Evolutionary conservation across 2,797 vertebrate species (phyloP), one percentile per base, ranked within the genome.

Genomic region (Eospalax fontanierii): DNA sequence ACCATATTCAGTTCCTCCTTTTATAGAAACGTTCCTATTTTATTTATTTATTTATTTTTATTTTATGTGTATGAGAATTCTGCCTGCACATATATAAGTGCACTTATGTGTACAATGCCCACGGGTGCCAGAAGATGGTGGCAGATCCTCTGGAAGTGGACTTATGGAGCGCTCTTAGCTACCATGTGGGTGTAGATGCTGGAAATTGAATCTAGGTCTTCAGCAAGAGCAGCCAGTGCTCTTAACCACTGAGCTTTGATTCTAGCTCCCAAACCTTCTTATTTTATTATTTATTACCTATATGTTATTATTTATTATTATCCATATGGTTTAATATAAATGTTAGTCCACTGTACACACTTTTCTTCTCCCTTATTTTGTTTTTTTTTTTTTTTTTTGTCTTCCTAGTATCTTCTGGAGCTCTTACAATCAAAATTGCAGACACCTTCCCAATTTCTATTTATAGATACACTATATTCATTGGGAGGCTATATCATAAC

Each of bases 381-480:
- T 76, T 63, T 76, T 8, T 38, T 61, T 61, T 71, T 5, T 75
- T 35, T 89, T 46, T 50, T 75, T 75, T 73, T 8, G 21, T 81
- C 24, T 57, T 70, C 43, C 19, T 59, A 59, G 15, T 87, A 24
- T 85, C 38, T 88, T 73, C 57, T 83, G 21, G 43, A 87, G 54
- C 65, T 83, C 2, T 46, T 26, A 40, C 3, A 7, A 46, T 7
- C 35, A 1, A 70, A 83, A 50, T n/a, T 18, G n/a, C 28, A 66
- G 30, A 84, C 35, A 59, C 75, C 18, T 78, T 95, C 18, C 83
- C 8, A 43, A n/a, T 59, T 89, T 30, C 8, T 88, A 94, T 92
- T 90, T 54, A 33, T 54, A 68, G n/a, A 89, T 78, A 66, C 0
- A 8, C 33, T 83, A 1, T 46, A 50, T 86, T 6, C 1, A 26